These are phyloP conservation scores for Catocala sponsa DNA, from an alignment of 2,888 invertebrate genomes.

Conservation along the genomic window DNA sequence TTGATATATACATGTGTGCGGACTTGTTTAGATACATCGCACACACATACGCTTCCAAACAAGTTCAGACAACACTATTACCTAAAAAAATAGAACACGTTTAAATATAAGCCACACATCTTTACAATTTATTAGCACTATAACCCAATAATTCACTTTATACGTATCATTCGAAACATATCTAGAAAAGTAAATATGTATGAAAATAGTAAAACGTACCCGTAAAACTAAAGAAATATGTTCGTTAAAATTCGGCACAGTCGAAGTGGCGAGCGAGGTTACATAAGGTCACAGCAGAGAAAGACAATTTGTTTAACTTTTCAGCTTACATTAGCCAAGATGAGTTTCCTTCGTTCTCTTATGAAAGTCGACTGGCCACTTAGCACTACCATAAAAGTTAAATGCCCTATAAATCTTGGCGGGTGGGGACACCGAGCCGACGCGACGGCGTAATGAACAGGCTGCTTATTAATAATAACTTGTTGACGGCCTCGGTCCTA, in stretches of 20 bases:
- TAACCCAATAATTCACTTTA: too few species aligned
- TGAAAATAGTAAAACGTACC: too few species aligned
- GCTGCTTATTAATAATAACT: conserved; percentile 73
- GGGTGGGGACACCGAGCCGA: conserved; percentile 61
- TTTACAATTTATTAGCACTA: too few species aligned
- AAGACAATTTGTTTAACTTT: conserved; percentile 80
- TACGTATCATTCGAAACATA: too few species aligned
- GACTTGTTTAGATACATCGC: too few species aligned
- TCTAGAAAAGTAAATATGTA: too few species aligned
- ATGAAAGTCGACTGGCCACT: conserved; percentile 77
- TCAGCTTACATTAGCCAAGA: conserved; percentile 77
- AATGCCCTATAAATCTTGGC: conserved; percentile 83
- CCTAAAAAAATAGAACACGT: too few species aligned
- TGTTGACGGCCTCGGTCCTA: conserved; percentile 34
- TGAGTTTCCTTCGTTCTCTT: conserved; percentile 74
- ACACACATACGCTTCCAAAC: too few species aligned
- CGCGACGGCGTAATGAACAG: conserved; percentile 71
- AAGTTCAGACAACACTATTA: too few species aligned
- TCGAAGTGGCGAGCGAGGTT: conserved; percentile 22
- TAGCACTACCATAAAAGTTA: conserved; percentile 84
- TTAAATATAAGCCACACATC: too few species aligned
- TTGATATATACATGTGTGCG: too few species aligned
- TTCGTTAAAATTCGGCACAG: conserved; percentile 24
- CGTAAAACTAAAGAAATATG: background rate
- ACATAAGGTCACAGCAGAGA: conserved; percentile 52